Evolutionary conservation across 2,797 vertebrate genomes (phyloP).

Genomic region (Molossus molossus): DNA sequence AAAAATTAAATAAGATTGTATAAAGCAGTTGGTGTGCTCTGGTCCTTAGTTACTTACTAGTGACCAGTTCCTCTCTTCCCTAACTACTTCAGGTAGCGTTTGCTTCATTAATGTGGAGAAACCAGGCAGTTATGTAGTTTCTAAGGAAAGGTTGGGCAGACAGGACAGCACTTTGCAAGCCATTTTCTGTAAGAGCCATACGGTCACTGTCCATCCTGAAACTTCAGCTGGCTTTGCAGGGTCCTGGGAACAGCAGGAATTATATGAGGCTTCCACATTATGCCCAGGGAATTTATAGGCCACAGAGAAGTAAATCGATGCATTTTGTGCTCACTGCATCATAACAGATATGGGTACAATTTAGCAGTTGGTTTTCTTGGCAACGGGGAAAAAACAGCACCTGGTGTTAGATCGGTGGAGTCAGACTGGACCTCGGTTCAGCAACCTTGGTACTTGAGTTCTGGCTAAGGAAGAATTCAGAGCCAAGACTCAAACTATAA

Average conservation of each 20-base stretch:
- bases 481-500: no score
- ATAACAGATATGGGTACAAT: not conserved
- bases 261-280: not conserved
- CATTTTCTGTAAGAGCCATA: not conserved
- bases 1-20: not conserved
- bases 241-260: not conserved
- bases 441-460: not conserved
- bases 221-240: not conserved
- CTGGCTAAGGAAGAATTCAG: no score
- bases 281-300: not conserved
- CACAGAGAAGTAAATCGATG: not conserved
- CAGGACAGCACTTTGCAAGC: not conserved
- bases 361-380: not conserved
- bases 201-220: not conserved
- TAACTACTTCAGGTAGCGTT: not conserved
- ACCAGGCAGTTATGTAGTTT: not conserved
- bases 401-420: not conserved
- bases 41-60: not conserved
- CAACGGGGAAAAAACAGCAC: not conserved
- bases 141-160: not conserved
- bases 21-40: not conserved
- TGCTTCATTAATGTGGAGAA: conserved; percentile 3
- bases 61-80: not conserved
- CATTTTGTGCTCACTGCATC: not conserved
- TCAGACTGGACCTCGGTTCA: not conserved